phyloP scores from a whole-genome alignment of 2,113 vertebrate genomes.

The Oxyura jamaicensis region DNA sequence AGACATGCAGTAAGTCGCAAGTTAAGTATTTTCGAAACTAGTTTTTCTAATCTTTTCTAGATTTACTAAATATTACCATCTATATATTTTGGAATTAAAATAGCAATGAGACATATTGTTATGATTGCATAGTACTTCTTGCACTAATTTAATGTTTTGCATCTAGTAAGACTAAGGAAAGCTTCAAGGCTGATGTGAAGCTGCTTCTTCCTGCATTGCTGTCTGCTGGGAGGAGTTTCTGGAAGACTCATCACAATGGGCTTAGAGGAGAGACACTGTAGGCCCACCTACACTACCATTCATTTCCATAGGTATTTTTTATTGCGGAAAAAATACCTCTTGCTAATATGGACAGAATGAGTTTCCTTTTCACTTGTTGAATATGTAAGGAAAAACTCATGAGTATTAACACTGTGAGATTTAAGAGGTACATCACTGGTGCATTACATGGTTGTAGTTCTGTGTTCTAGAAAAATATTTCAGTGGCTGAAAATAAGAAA shows the following conservation, averaged over 20 bases:
- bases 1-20: not conserved
- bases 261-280: not conserved
- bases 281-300: not conserved
- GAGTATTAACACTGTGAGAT: not conserved
- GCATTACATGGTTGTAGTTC: not conserved
- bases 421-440: not conserved
- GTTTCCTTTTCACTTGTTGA: not conserved
- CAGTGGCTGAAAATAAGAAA: not conserved
- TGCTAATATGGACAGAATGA: not conserved
- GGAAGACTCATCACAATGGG: not conserved
- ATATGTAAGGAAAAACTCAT: not conserved
- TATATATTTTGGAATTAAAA: not conserved
- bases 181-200: not conserved
- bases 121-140: not conserved
- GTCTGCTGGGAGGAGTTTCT: not conserved
- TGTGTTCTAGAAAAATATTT: not conserved
- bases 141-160: not conserved
- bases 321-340: not conserved
- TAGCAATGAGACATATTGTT: not conserved
- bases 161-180: not conserved
- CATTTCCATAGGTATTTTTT: not conserved
- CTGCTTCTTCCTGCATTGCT: not conserved
- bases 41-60: not conserved
- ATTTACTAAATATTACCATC: not conserved
- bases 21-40: not conserved